Evolutionary conservation across 2,113 vertebrate genomes (phyloP), one percentile per base, ranked within the genome.

Genomic region (Chionis minor): DNA sequence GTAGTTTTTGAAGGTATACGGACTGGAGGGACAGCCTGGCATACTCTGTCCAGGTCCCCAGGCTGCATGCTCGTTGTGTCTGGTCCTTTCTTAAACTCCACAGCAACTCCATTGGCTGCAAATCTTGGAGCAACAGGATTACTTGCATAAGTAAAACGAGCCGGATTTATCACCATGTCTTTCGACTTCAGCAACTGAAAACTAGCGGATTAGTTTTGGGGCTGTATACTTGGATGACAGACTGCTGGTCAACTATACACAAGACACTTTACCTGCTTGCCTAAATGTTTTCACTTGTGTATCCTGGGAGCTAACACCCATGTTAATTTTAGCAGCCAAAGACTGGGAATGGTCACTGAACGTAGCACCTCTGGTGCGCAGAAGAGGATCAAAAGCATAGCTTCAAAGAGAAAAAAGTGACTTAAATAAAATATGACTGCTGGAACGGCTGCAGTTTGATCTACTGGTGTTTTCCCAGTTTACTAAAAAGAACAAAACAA

Each of bases 381-480:
- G 86, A 86, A 42, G 24, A 86, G 35, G 86, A 87, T 94, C 73
- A 96, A 94, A 96, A 79, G 58, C 49, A 65, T 17, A 84, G 12
- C 86, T 93, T 92, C 91, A 94, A 96, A 96, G 82, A 86, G 45
- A 67, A 95, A 89, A 81, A 79, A 56, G 26, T 65, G 16, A 74
- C 33, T 89, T 89, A 87, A 95, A 96, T 93, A 93, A 95, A 96
- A 89, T 28, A 94, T 81, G 33, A 77, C 73, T 52, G 18, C 49
- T 79, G 56, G 59, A 80, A 78, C 59, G 28, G 54, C 62, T 95
- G 66, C 54, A 73, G 86, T 89, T 92, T 91, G 91, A 92, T 89
- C 88, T 91, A 40, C 44, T 70, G 49, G 56, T 95, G 62, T 89
- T 92, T 89, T 81, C 77, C 77, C n/a, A 73, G 73, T 80, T 94